A percentile compares a stretch with the other conserved stretches of the same genome.
Evolutionary conservation across 2,113 vertebrate species (phyloP).

Genomic region (Ailurus styani): DNA sequence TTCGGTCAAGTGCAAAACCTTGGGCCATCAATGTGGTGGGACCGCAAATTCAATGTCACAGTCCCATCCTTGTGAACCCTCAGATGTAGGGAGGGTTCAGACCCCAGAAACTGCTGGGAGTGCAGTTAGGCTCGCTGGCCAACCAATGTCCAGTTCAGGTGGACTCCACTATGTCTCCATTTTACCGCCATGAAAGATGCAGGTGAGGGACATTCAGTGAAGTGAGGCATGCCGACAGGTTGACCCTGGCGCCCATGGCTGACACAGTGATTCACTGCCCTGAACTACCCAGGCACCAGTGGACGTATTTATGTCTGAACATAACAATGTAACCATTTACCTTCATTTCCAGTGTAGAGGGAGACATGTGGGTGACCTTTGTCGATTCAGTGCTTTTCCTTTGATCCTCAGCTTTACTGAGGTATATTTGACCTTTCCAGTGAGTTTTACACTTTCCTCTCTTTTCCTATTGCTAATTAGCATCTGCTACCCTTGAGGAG

Average conservation of each 20-base stretch:
- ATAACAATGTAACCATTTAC: too few species aligned
- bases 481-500: background rate
- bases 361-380: accelerated
- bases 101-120: too few species aligned
- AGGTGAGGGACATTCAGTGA: background rate
- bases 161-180: background rate
- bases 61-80: background rate
- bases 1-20: background rate
- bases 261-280: background rate
- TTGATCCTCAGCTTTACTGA: background rate
- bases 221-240: accelerated
- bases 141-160: background rate
- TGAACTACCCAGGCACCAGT: accelerated
- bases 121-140: accelerated
- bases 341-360: background rate
- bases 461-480: background rate
- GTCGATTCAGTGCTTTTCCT: background rate
- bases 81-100: too few species aligned
- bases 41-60: background rate
- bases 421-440: background rate
- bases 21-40: background rate
- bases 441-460: background rate
- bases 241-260: too few species aligned
- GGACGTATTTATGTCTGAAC: background rate
- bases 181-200: accelerated